A percentile compares a stretch with the other conserved stretches of the same genome.
These are phyloP conservation scores for Heliocidaris erythrogramma DNA, from an alignment of 35 echinoderm and acorn worm genomes.

Conservation along the genomic window DNA sequence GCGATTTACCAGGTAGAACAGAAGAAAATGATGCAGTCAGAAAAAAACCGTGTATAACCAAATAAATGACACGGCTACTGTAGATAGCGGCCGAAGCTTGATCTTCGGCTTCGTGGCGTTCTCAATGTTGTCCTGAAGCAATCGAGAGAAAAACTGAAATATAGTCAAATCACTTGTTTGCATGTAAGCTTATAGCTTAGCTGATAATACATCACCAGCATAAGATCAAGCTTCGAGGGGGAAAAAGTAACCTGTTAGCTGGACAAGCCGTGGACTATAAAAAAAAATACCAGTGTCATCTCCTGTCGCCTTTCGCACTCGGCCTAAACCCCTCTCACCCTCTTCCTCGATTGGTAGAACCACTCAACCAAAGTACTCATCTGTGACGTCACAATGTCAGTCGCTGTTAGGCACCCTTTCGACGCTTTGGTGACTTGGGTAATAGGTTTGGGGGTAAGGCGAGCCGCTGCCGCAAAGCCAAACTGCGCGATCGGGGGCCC, in stretches of 20 bases:
- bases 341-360: conserved; percentile 22
- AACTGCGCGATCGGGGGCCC: background rate
- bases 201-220: conserved; percentile 21
- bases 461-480: background rate
- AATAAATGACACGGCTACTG: background rate
- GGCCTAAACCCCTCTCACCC: background rate
- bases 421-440: background rate
- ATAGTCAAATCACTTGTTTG: conserved; percentile 30
- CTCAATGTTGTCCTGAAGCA: background rate
- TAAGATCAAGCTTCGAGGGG: background rate
- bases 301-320: conserved; percentile 20
- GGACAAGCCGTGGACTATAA: background rate
- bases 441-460: background rate
- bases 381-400: conserved; percentile 30
- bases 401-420: background rate
- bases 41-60: background rate
- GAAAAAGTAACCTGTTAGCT: background rate
- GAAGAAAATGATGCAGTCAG: background rate
- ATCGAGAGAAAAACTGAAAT: background rate
- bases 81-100: background rate
- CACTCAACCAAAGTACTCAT: conserved; percentile 35
- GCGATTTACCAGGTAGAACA: background rate
- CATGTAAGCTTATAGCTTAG: conserved; percentile 23
- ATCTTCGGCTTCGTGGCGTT: background rate
- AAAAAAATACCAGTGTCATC: background rate